A percentile compares a stretch with the other conserved stretches of the same genome.
These are phyloP conservation scores for Polypedilum pembai DNA, from an alignment of 1,140 invertebrate species.

Conservation along the genomic window DNA sequence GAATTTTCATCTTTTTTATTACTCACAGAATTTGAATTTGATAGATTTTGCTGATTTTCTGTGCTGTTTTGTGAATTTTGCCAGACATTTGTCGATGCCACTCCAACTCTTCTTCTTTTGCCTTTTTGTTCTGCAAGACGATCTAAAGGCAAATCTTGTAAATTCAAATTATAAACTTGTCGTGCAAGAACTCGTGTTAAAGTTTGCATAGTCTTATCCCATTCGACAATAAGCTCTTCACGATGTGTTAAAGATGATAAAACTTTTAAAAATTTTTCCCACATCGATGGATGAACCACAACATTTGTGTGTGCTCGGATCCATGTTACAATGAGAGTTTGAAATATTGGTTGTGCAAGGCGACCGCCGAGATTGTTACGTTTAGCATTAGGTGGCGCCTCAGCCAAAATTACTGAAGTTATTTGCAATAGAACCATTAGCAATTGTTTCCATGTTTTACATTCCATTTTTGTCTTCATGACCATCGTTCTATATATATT, in stretches of 20 bases:
- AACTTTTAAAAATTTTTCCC: slow-evolving; percentile 89
- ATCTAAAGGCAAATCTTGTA: slow-evolving; percentile 82
- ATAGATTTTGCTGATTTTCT: slow-evolving; percentile 30
- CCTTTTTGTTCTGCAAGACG: slow-evolving; percentile 74
- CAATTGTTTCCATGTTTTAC: slow-evolving; percentile 85
- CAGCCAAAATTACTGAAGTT: slow-evolving; percentile 80
- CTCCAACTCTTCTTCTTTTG: slow-evolving; percentile 53
- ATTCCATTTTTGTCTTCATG: slow-evolving; percentile 91
- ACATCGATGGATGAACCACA: slow-evolving; percentile 74
- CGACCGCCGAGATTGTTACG: slow-evolving; percentile 45
- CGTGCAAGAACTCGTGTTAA: slow-evolving; percentile 84
- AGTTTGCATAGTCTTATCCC: slow-evolving; percentile 98
- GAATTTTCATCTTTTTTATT: slow-evolving; percentile 34
- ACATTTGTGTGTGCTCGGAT: slow-evolving; percentile 96
- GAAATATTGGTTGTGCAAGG: slow-evolving; percentile 84
- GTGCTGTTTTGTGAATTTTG: slow-evolving; percentile 36
- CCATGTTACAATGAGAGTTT: slow-evolving; percentile 96
- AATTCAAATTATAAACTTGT: slow-evolving; percentile 87
- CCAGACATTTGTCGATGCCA: slow-evolving; percentile 41
- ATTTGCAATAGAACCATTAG: slow-evolving; percentile 83
- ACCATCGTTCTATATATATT: slow-evolving; percentile 97
- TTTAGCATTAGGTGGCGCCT: slow-evolving; percentile 54
- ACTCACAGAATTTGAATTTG: slow-evolving; percentile 34
- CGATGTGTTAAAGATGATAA: slow-evolving; percentile 84
- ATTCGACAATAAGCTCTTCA: slow-evolving; percentile 92